Evolutionary conservation across 2,888 invertebrate genomes (phyloP), one percentile per base, ranked within the genome.

Genomic region (Hypomecis punctinalis): DNA sequence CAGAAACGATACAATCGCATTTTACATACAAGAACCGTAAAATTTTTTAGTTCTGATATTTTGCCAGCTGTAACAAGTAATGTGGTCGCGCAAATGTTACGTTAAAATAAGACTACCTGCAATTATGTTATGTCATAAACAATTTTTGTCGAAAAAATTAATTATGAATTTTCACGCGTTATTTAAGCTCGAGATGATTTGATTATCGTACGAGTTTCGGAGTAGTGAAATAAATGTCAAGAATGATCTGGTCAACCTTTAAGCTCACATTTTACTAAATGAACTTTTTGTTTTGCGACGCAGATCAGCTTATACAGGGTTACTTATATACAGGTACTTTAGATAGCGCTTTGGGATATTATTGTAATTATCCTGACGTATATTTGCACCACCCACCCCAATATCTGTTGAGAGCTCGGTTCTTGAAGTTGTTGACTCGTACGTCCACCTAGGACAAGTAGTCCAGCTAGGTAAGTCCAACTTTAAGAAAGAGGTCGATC

Each of bases 51-150:
- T 46, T 46, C 46, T 7, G 6, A 5, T 8, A 4, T 23, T 46
- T 46, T 8, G 8, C 23, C 46, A 46, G 23, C 46, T 46, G 8
- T n/a, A 23, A 46, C 11, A 13, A 6, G 13, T 1, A 45, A 23
- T 7, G n/a, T 37, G 4, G 23, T 52, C 23, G 10, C 10, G 7
- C 7, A 10, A 23, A 46, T 59, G 68, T 70, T 72, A 70, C 72
- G 70, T 70, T 63, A 52, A 62, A 65, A 61, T 43, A 35, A 63
- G 67, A 68, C 53, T 69, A 68, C 55, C 61, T 23, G 3, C 23
- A 23, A 67, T 56, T 56, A 56, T 7, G 71, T 73, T 71, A 72
- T 67, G 72, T 71, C 68, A 73, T 51, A 66, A 58, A 64, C 66
- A 70, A 68, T 69, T 69, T 68, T 65, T 56, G 59, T 59, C 57